Percentiles rank a stretch among this genome's conserved stretches.
Evolutionary conservation across 2,888 invertebrate genomes (phyloP).

Genomic region (Thereva nobilitata): DNA sequence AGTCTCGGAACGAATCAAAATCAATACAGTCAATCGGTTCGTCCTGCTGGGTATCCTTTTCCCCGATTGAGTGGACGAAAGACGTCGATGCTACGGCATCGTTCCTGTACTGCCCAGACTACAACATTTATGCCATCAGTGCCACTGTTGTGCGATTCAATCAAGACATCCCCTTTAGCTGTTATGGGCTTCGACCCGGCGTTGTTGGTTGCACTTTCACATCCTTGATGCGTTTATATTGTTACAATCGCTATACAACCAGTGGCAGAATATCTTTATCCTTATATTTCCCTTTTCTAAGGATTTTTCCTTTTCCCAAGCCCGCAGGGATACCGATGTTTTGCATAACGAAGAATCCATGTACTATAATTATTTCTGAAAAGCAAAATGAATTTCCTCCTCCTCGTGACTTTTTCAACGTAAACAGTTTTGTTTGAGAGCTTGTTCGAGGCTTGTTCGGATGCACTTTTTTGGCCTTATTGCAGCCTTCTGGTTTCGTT

Average conservation of each 20-base stretch:
- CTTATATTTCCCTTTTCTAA: background rate
- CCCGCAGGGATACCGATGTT: slow-evolving; percentile 12
- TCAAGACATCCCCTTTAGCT: slow-evolving; percentile 35
- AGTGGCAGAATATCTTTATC: slow-evolving; percentile 19
- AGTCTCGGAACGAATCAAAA: slow-evolving; percentile 36
- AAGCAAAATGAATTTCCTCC: slow-evolving; percentile 29
- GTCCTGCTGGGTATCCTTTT: slow-evolving; percentile 30
- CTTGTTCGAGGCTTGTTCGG: slow-evolving; percentile 29
- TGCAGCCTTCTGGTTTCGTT: background rate
- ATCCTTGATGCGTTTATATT: slow-evolving; percentile 31
- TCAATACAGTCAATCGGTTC: slow-evolving; percentile 41
- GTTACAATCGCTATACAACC: slow-evolving; percentile 23
- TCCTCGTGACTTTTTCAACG: slow-evolving; percentile 9
- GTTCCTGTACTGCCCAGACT: slow-evolving; percentile 12
- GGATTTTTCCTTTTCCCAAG: background rate
- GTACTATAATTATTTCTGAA: slow-evolving; percentile 32
- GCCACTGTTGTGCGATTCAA: slow-evolving; percentile 36
- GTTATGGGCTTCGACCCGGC: slow-evolving; percentile 21
- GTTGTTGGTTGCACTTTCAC: slow-evolving; percentile 24
- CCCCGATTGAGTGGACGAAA: slow-evolving; percentile 10
- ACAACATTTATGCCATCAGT: slow-evolving; percentile 4
- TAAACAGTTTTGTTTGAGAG: slow-evolving; percentile 21
- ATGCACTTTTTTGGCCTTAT: slow-evolving; percentile 20
- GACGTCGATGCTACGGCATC: background rate
- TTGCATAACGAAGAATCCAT: slow-evolving; percentile 31